phyloP scores from a whole-genome alignment of 2,797 vertebrate species.

The Urosaurus nigricauda region DNA sequence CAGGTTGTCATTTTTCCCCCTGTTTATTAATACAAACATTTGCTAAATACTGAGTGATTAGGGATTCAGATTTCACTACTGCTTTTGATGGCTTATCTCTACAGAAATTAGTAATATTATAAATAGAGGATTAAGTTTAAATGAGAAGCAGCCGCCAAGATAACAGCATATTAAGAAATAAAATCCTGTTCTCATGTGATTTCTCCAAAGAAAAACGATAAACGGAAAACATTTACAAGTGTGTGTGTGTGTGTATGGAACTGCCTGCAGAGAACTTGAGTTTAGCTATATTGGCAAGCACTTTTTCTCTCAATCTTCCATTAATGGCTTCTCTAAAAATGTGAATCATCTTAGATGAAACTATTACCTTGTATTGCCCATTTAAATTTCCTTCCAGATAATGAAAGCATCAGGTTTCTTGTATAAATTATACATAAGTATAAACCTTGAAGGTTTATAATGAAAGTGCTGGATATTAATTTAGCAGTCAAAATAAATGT shows the following conservation, averaged over 20 bases:
- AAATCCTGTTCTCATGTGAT: constrained; percentile 36
- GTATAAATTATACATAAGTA: constrained; percentile 1
- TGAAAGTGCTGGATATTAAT: not conserved
- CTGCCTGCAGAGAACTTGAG: constrained; percentile 9
- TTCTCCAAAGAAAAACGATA: constrained; percentile 31
- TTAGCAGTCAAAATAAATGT: not conserved
- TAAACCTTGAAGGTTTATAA: not conserved
- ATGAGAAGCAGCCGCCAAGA: constrained; percentile 9
- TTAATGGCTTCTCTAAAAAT: not conserved
- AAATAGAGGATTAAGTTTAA: constrained; percentile 51
- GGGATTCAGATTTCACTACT: constrained; percentile 37
- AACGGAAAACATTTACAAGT: not conserved
- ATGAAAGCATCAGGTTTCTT: not conserved
- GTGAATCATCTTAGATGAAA: constrained; percentile 20
- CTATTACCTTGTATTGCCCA: constrained; percentile 25
- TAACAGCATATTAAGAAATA: constrained; percentile 42
- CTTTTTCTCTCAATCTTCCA: not conserved
- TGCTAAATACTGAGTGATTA: constrained; percentile 49
- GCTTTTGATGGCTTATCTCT: constrained; percentile 41
- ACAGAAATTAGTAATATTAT: constrained; percentile 23
- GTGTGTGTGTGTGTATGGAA: not conserved
- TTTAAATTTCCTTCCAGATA: constrained; percentile 27
- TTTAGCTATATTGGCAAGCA: not conserved
- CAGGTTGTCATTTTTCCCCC: not conserved
- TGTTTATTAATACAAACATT: constrained; percentile 28